Conservation (phyloP, 1,140 invertebrate genomes). For the Drosophila serrata region DNA sequence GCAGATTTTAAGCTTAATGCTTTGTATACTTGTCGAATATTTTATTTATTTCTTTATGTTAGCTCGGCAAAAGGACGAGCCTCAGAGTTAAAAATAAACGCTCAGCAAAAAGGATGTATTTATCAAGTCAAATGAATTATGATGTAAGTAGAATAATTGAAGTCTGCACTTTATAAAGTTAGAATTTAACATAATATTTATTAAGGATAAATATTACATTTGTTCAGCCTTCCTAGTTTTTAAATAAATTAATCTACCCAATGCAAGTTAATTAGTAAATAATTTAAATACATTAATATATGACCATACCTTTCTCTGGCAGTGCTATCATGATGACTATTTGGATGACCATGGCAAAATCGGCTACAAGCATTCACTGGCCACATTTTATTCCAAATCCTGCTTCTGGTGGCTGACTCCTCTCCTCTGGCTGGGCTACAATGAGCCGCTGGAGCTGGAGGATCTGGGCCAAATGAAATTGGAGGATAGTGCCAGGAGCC, state of each 20-base stretch:
- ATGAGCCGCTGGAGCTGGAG: constrained; percentile 88
- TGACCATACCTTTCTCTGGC: not conserved
- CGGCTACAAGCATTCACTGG: constrained; percentile 87
- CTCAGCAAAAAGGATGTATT: not conserved
- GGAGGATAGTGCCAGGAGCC: constrained; percentile 86
- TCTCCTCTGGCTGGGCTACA: constrained; percentile 89
- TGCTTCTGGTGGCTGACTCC: constrained; percentile 92
- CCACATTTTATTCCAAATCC: constrained; percentile 89
- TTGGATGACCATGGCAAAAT: constrained; percentile 76
- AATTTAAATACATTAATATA: not conserved
- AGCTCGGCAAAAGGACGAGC: constrained; percentile 55
- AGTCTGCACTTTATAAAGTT: not conserved
- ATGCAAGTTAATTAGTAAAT: not conserved
- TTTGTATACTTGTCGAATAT: constrained; percentile 44
- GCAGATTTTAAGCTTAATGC: constrained; percentile 61
- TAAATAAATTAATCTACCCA: not conserved
- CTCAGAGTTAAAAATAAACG: constrained; percentile 9
- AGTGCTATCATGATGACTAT: constrained; percentile 78
- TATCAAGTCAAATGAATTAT: constrained; percentile 6
- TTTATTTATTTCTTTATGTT: constrained; percentile 60
- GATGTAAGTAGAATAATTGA: not conserved
- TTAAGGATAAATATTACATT: not conserved
- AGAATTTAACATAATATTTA: not conserved
- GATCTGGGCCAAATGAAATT: constrained; percentile 90
- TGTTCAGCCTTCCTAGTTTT: no score